Evolutionary conservation across 1,140 invertebrate species (phyloP).

Genomic region (Delia radicum): DNA sequence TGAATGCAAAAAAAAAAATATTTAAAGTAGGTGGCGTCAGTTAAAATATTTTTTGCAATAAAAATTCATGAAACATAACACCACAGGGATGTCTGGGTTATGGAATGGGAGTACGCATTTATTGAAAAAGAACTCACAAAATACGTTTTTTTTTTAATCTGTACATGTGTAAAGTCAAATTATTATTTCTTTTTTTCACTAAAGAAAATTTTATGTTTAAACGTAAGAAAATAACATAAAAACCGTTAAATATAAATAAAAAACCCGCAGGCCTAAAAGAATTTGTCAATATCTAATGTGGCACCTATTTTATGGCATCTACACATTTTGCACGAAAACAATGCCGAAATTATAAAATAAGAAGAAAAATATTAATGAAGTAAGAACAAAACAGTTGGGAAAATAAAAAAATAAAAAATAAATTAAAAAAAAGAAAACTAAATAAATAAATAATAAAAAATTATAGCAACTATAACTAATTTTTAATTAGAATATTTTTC

Average conservation of each 20-base stretch:
- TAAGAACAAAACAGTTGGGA: too few relatives aligned
- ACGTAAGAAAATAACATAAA: too few relatives aligned
- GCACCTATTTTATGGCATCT: constrained; percentile 8
- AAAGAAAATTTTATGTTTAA: background rate
- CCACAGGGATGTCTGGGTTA: background rate
- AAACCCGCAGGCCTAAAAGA: constrained; percentile 4
- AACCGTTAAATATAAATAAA: constrained; percentile 12
- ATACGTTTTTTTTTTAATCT: too few relatives aligned
- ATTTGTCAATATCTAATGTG: constrained; percentile 12
- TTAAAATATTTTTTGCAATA: background rate
- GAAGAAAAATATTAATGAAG: background rate
- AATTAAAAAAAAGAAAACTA: too few relatives aligned
- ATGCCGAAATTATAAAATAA: background rate
- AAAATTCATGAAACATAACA: background rate
- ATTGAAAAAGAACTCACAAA: background rate
- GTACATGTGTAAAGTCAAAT: too few relatives aligned
- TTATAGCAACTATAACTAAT: too few relatives aligned
- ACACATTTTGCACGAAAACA: background rate
- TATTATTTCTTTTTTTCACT: background rate
- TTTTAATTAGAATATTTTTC: too few relatives aligned
- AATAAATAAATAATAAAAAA: too few relatives aligned
- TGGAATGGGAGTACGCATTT: background rate
- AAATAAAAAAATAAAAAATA: too few relatives aligned
- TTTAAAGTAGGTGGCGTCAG: constrained; percentile 12
- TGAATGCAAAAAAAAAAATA: background rate